Conservation (phyloP, 1,140 invertebrate genomes). For the Calliopsis andreniformis region DNA sequence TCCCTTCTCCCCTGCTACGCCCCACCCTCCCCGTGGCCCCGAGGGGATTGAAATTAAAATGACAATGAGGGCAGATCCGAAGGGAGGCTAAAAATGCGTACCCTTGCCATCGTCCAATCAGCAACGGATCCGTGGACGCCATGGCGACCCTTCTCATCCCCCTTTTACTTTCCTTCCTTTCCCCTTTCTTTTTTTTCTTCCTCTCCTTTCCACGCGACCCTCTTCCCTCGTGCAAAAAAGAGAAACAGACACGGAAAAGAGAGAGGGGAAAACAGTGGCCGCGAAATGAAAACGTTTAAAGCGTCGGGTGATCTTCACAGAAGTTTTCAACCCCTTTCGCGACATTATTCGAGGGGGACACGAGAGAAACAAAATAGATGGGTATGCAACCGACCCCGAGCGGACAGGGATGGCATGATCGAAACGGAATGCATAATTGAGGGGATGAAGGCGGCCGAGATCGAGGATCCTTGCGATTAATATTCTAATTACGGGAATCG, state of each 20-base stretch:
- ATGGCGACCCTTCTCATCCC: slow-evolving; percentile 72
- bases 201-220: not conserved
- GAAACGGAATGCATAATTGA: slow-evolving; percentile 35
- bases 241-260: not conserved
- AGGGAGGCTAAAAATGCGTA: slow-evolving; percentile 79
- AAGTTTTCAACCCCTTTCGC: slow-evolving; percentile 56
- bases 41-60: slow-evolving; percentile 80
- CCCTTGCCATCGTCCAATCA: slow-evolving; percentile 77
- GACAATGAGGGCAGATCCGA: slow-evolving; percentile 80
- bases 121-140: slow-evolving; percentile 72
- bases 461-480: slow-evolving; percentile 33
- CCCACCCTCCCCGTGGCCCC: slow-evolving; percentile 59
- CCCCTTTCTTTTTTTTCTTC: not conserved
- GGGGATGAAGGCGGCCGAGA: not conserved
- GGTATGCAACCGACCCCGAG: not conserved
- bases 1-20: slow-evolving; percentile 37
- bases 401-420: not conserved
- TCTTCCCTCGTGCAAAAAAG: slow-evolving; percentile 31
- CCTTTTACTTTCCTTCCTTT: slow-evolving; percentile 27
- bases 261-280: not conserved
- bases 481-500: slow-evolving; percentile 48
- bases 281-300: slow-evolving; percentile 67
- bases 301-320: slow-evolving; percentile 56
- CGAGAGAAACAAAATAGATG: slow-evolving; percentile 28
- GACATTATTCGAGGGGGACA: slow-evolving; percentile 27